phyloP scores from a whole-genome alignment of 2,797 vertebrate genomes.

The Poecilia gillii region DNA sequence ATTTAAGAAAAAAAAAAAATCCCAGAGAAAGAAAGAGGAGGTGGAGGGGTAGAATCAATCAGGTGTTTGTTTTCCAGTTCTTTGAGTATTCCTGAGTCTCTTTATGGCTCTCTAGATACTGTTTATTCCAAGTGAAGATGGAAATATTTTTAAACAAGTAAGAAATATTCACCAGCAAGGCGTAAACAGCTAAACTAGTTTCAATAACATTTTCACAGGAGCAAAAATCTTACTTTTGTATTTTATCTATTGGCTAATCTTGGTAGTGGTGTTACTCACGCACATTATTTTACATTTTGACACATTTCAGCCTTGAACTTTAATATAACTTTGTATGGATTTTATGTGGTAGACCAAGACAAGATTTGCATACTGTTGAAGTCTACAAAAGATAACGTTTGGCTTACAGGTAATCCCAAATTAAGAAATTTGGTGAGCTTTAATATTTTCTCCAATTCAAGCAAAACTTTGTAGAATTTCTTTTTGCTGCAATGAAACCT shows the following conservation, averaged over 20 bases:
- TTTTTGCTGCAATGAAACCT: neutral
- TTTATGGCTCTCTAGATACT: neutral
- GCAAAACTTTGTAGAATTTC: neutral
- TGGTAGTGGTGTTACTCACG: neutral
- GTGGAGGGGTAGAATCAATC: too few species aligned
- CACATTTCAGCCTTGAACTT: neutral
- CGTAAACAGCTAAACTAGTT: neutral
- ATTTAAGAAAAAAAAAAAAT: slow-evolving; percentile 6
- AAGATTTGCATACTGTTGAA: neutral
- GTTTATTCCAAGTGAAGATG: slow-evolving; percentile 1
- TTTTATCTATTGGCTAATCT: neutral
- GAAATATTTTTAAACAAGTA: neutral
- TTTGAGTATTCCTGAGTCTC: neutral
- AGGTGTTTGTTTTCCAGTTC: neutral
- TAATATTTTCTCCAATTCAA: neutral
- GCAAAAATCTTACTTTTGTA: neutral
- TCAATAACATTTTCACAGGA: neutral
- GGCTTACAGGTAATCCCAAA: neutral
- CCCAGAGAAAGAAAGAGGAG: neutral
- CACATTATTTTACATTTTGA: neutral
- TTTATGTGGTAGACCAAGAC: neutral
- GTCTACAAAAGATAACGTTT: neutral
- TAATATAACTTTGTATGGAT: neutral
- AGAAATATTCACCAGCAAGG: neutral
- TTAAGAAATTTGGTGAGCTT: neutral